Percentiles rank a stretch among this genome's conserved stretches.
Evolutionary conservation across 2,888 invertebrate species (phyloP).

Genomic region (Danaus chrysippus): DNA sequence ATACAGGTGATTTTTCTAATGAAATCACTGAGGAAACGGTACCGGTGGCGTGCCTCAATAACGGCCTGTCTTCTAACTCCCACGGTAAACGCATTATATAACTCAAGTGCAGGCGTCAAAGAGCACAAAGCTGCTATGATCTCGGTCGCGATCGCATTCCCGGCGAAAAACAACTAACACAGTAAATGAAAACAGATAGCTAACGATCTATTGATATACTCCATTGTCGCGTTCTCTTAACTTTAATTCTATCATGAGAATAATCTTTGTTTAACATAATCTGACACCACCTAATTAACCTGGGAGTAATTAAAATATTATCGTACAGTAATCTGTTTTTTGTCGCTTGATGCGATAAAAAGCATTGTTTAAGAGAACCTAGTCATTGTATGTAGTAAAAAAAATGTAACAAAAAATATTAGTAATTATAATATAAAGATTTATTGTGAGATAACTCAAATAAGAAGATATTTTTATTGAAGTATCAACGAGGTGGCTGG

Average conservation of each 20-base stretch:
- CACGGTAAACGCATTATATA: constrained; percentile 74
- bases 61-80: constrained; percentile 65
- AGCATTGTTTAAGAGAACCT: background rate
- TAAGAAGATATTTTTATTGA: background rate
- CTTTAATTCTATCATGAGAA: constrained; percentile 26
- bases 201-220: constrained; percentile 36
- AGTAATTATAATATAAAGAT: background rate
- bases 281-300: constrained; percentile 2
- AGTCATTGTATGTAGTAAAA: too few relatives aligned
- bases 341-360: background rate
- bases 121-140: constrained; percentile 59
- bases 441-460: background rate
- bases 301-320: background rate
- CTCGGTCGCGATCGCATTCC: constrained; percentile 50
- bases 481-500: background rate
- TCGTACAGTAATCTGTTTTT: background rate
- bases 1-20: constrained; percentile 76
- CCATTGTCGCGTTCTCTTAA: constrained; percentile 29
- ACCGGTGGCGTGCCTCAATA: constrained; percentile 74
- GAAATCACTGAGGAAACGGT: constrained; percentile 77
- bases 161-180: constrained; percentile 56
- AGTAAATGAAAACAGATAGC: constrained; percentile 53
- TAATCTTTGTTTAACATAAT: constrained; percentile 14
- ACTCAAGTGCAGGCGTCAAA: constrained; percentile 52
- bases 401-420: too few relatives aligned